Evolutionary conservation across 2,113 vertebrate genomes (phyloP).

Genomic region (Fukomys damarensis): DNA sequence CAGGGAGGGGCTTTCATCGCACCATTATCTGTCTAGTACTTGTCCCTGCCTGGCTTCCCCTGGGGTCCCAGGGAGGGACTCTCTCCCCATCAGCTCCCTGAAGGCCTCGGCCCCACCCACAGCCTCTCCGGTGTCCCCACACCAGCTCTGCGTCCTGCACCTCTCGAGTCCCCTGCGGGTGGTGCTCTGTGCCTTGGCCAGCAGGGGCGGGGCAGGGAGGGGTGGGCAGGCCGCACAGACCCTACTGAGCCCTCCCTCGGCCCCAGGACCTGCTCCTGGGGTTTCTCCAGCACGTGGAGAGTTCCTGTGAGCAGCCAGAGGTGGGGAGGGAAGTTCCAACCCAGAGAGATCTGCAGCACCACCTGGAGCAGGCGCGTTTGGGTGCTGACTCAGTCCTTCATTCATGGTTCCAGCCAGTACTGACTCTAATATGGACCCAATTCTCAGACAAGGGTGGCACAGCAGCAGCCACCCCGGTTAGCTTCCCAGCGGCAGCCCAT

Average conservation of each 20-base stretch:
- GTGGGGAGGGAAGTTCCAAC: neutral
- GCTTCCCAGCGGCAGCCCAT: fast-evolving
- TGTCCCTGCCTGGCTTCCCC: neutral
- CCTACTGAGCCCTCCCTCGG: fast-evolving
- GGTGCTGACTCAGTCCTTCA: fast-evolving
- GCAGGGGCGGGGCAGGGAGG: neutral
- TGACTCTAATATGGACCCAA: neutral
- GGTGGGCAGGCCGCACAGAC: fast-evolving
- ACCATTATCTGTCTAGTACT: fast-evolving
- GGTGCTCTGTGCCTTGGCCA: neutral
- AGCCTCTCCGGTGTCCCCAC: fast-evolving
- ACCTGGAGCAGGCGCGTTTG: fast-evolving
- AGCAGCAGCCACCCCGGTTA: no score
- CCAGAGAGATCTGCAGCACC: fast-evolving
- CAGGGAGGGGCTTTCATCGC: fast-evolving
- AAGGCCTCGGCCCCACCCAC: no score
- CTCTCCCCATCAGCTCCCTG: fast-evolving
- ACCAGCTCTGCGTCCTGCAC: neutral
- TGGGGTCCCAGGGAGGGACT: neutral
- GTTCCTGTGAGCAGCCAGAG: neutral
- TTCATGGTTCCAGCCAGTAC: no score
- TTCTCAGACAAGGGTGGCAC: fast-evolving
- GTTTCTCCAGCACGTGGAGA: neutral
- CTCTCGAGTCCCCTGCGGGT: no score
- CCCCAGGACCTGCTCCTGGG: no score